Conservation (phyloP, 2,888 invertebrate genomes). For the Troglohyphantes excavatus region DNA sequence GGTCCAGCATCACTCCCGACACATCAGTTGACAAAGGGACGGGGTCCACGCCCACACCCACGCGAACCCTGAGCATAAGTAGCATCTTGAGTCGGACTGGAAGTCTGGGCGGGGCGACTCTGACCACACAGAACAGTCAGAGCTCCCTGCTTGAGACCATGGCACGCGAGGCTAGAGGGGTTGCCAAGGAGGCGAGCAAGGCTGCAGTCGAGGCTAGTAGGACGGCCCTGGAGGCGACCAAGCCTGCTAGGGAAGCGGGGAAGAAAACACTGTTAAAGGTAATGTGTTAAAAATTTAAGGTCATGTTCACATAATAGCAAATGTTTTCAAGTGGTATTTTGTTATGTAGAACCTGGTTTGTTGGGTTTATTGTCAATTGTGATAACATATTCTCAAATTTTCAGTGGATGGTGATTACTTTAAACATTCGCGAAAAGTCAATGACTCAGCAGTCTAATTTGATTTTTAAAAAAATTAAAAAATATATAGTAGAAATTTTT, state of each 20-base stretch:
- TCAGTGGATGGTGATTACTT: too few species aligned
- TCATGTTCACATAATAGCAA: too few species aligned
- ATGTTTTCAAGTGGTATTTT: too few species aligned
- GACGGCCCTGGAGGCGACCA: constrained; percentile 92
- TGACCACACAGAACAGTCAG: constrained; percentile 87
- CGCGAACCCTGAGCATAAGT: constrained; percentile 79
- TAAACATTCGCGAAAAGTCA: too few species aligned
- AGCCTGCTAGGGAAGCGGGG: constrained; percentile 93
- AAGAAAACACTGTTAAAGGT: constrained; percentile 85
- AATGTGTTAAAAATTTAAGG: background rate
- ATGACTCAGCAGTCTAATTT: too few species aligned
- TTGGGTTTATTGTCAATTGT: background rate
- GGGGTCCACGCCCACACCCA: constrained; percentile 79
- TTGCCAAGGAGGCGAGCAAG: constrained; percentile 92
- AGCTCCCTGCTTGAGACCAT: constrained; percentile 93
- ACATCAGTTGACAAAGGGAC: constrained; percentile 72
- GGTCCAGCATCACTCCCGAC: constrained; percentile 74
- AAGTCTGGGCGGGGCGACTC: constrained; percentile 60
- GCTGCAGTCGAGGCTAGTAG: constrained; percentile 93
- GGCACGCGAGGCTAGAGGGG: constrained; percentile 93
- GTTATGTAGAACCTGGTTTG: background rate
- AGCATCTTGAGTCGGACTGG: constrained; percentile 79
- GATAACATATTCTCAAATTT: background rate
- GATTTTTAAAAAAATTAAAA: too few species aligned
- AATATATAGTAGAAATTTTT: too few species aligned